A percentile compares a stretch with the other conserved stretches of the same genome.
Conservation (phyloP, 2,113 vertebrate genomes). For the Leptosomus discolor region DNA sequence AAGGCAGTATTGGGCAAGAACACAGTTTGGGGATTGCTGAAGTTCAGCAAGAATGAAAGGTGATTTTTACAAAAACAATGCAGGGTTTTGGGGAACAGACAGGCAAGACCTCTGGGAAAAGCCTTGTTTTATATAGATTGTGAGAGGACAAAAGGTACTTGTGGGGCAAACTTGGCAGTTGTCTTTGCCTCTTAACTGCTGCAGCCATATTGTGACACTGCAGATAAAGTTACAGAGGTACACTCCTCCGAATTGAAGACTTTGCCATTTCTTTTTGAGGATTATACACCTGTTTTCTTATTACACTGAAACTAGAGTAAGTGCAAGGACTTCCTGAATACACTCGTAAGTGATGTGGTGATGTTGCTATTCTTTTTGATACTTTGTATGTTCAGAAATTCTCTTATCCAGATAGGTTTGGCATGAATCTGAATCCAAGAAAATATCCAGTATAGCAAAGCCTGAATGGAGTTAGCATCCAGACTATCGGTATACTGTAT, state of each 20-base stretch:
- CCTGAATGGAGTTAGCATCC: not conserved
- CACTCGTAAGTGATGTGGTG: not conserved
- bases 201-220: not conserved
- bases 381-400: not conserved
- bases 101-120: not conserved
- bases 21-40: not conserved
- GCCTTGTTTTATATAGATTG: not conserved
- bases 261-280: not conserved
- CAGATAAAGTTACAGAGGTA: not conserved
- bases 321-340: not conserved
- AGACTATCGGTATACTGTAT: not conserved
- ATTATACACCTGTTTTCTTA: not conserved
- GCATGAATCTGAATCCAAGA: not conserved
- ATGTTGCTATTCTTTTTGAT: not conserved
- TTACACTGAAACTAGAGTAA: not conserved
- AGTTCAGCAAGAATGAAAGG: constrained; percentile 26
- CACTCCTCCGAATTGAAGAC: not conserved
- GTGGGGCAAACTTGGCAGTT: not conserved
- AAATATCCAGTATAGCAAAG: not conserved
- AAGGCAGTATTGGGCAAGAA: not conserved
- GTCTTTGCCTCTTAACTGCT: not conserved
- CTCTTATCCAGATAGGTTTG: not conserved
- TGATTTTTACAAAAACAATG: constrained; percentile 1
- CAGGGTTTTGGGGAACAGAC: not conserved
- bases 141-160: not conserved